Evolutionary conservation across 92 coral and sea anemone genomes (phyloP).

Genomic region (Paragorgia papillata): DNA sequence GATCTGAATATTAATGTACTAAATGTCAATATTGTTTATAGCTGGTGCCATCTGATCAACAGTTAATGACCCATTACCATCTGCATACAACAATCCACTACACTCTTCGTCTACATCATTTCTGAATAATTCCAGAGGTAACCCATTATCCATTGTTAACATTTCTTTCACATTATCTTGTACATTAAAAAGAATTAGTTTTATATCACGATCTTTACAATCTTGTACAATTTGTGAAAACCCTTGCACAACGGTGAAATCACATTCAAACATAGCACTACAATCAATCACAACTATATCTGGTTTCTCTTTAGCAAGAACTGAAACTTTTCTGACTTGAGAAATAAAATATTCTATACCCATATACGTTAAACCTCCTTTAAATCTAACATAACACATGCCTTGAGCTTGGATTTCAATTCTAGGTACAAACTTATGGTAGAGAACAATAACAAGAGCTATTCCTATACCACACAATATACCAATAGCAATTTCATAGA

Average conservation of each 20-base stretch:
- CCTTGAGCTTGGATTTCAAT: not conserved
- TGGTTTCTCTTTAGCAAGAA: slow-evolving; percentile 12
- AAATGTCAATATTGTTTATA: not conserved
- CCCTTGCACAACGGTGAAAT: slow-evolving; percentile 39
- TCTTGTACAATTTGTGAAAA: slow-evolving; percentile 40
- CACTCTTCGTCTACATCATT: slow-evolving; percentile 5
- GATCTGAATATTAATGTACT: too few species aligned
- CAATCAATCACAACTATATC: slow-evolving; percentile 25
- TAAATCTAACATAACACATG: slow-evolving; percentile 18
- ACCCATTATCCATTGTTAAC: slow-evolving; percentile 21
- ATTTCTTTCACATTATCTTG: slow-evolving; percentile 22
- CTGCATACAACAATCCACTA: not conserved
- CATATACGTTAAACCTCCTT: slow-evolving; percentile 30
- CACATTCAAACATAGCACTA: slow-evolving; percentile 31
- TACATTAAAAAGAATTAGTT: slow-evolving; percentile 8
- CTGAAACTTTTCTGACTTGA: slow-evolving; percentile 7
- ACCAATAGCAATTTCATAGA: slow-evolving; percentile 42
- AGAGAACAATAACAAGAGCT: slow-evolving; percentile 16
- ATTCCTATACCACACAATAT: slow-evolving; percentile 29
- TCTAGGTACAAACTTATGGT: slow-evolving; percentile 29
- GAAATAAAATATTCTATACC: slow-evolving; percentile 25
- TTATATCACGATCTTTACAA: slow-evolving; percentile 10
- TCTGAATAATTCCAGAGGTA: slow-evolving; percentile 11
- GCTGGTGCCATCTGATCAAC: not conserved
- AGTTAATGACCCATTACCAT: not conserved